Evolutionary conservation across 2,888 invertebrate genomes (phyloP).

Genomic region (Neria commutata): DNA sequence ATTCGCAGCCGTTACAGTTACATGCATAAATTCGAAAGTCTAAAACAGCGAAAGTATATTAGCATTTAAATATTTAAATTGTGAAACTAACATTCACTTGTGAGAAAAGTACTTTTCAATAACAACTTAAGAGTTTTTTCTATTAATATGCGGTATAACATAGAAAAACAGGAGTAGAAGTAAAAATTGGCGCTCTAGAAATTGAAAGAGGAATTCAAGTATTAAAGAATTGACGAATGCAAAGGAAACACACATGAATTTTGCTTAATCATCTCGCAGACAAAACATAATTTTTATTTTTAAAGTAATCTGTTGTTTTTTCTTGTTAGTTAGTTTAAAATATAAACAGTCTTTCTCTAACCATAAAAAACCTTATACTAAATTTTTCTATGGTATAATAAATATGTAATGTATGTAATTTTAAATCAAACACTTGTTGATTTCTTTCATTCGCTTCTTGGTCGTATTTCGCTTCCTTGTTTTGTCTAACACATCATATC

Average conservation of each 20-base stretch:
- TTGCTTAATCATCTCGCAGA: conserved; percentile 52
- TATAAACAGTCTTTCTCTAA: conserved; percentile 29
- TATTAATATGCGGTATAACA: too few relatives aligned
- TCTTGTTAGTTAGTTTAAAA: background rate
- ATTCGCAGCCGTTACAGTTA: too few relatives aligned
- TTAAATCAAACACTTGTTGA: too few relatives aligned
- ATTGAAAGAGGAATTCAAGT: background rate
- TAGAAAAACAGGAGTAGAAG: background rate
- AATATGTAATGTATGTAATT: background rate
- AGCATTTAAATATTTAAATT: too few relatives aligned
- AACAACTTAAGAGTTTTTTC: too few relatives aligned
- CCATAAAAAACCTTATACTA: conserved; percentile 23
- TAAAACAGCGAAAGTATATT: background rate
- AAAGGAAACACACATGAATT: conserved; percentile 53
- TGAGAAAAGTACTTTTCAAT: too few relatives aligned
- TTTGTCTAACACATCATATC: too few relatives aligned
- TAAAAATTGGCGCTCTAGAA: background rate
- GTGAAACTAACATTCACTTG: too few relatives aligned
- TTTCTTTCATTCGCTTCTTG: too few relatives aligned
- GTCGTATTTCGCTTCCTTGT: too few relatives aligned
- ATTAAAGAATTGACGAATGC: conserved; percentile 8
- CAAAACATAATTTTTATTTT: conserved; percentile 41
- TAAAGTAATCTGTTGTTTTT: conserved; percentile 4
- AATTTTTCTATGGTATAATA: too few relatives aligned
- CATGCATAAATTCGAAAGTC: too few relatives aligned